Conservation (phyloP, 2,113 vertebrate species). For the Ptilorrhoa leucosticta region DNA sequence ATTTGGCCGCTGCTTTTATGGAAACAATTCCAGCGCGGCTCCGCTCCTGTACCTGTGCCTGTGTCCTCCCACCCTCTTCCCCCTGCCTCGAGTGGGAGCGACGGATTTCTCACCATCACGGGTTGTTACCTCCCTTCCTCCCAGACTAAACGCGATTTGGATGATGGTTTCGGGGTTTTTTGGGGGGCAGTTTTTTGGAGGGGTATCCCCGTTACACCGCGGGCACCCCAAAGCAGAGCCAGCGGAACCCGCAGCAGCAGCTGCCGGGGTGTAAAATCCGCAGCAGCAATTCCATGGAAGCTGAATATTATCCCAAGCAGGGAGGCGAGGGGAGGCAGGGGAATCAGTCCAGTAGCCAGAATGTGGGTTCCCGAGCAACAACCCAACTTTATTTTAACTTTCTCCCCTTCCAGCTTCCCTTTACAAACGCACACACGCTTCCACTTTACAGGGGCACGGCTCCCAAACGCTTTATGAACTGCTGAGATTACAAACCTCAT, state of each 20-base stretch:
- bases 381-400: conserved; percentile 8
- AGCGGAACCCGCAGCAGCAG: not conserved
- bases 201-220: accelerated
- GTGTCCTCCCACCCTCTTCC: not conserved
- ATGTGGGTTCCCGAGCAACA: not conserved
- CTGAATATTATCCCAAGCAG: not conserved
- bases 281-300: not conserved
- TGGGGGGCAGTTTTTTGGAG: not conserved
- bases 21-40: conserved; percentile 29
- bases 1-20: not conserved
- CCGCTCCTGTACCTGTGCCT: not conserved
- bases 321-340: not conserved
- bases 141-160: not conserved
- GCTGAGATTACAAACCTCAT: conserved; percentile 25
- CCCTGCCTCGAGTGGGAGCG: not conserved
- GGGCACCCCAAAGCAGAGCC: not conserved
- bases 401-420: not conserved
- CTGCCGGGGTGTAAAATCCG: not conserved
- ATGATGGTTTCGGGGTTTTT: accelerated
- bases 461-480: not conserved
- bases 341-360: not conserved
- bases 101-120: not conserved
- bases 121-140: not conserved
- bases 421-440: not conserved
- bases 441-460: not conserved